phyloP scores from a whole-genome alignment of 1,140 invertebrate species.

The Tribolium madens region DNA sequence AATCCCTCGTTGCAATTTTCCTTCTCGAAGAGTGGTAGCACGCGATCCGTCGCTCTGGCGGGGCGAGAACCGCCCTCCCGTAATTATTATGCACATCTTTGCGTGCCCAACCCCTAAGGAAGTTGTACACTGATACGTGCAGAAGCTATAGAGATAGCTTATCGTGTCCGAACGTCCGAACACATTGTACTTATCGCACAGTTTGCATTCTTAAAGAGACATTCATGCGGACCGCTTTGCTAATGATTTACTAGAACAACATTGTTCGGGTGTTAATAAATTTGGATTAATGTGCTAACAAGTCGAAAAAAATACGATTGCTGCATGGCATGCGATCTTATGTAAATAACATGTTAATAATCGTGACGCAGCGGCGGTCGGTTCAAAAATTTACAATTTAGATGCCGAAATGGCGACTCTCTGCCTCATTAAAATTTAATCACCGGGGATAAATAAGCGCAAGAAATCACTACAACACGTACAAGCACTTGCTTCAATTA shows the following conservation, averaged over 20 bases:
- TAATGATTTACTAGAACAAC: conserved; percentile 25
- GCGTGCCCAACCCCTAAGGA: conserved; percentile 59
- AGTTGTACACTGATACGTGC: conserved; percentile 61
- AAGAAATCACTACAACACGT: neutral
- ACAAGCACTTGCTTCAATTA: neutral
- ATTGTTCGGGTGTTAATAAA: conserved; percentile 42
- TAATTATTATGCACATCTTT: conserved; percentile 64
- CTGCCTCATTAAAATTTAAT: conserved; percentile 5
- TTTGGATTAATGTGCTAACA: conserved; percentile 45
- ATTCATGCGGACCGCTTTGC: conserved; percentile 16
- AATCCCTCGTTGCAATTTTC: conserved; percentile 16
- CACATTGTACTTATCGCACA: conserved; percentile 35
- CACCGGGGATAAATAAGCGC: neutral
- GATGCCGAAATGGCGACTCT: conserved; percentile 11
- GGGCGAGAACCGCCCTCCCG: conserved; percentile 35
- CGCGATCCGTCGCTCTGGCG: conserved; percentile 41
- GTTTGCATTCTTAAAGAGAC: conserved; percentile 32
- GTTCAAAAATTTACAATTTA: conserved; percentile 37
- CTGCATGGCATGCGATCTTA: conserved; percentile 11
- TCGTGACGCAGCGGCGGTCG: conserved; percentile 8
- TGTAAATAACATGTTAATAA: conserved; percentile 41
- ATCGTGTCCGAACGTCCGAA: conserved; percentile 58
- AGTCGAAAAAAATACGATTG: conserved; percentile 39
- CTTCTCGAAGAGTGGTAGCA: neutral
- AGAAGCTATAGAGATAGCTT: conserved; percentile 57